Percentiles rank a stretch among this genome's conserved stretches.
Conservation (phyloP, 1,140 invertebrate genomes). For the Saxidomus purpurata region DNA sequence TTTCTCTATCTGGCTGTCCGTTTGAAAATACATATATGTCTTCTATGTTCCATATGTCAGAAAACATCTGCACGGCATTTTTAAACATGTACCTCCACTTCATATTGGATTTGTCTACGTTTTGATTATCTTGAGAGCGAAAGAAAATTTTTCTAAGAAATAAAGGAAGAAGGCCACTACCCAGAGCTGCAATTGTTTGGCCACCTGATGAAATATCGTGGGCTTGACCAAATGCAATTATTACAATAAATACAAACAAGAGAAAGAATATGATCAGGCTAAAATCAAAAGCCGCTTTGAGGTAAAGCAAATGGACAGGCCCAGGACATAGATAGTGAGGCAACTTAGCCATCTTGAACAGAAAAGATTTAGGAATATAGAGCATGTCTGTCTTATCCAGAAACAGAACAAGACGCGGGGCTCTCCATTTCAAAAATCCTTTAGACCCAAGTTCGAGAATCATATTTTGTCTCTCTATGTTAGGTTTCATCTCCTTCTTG, state of each 20-base stretch:
- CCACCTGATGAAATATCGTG: constrained; percentile 12
- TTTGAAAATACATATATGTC: not conserved
- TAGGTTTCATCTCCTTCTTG: no score
- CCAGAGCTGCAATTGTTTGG: constrained; percentile 14
- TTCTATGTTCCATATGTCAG: not conserved
- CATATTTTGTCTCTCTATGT: not conserved
- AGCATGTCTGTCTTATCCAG: constrained; percentile 30
- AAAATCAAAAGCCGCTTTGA: constrained; percentile 36
- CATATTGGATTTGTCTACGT: constrained; percentile 24
- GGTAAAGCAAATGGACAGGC: not conserved
- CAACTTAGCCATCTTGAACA: constrained; percentile 33
- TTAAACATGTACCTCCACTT: constrained; percentile 34
- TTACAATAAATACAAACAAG: constrained; percentile 41
- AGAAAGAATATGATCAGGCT: not conserved
- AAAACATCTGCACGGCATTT: not conserved
- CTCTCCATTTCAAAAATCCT: constrained; percentile 32
- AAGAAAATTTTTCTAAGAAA: constrained; percentile 17
- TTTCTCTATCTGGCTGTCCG: no score
- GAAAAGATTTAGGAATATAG: constrained; percentile 38
- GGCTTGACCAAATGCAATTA: constrained; percentile 45
- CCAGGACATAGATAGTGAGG: constrained; percentile 22
- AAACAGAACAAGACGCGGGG: constrained; percentile 7
- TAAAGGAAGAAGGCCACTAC: constrained; percentile 29
- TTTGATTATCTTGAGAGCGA: not conserved
- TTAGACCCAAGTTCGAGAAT: not conserved